phyloP scores from a whole-genome alignment of 2,113 vertebrate species.

The Atlantisia rogersi region DNA sequence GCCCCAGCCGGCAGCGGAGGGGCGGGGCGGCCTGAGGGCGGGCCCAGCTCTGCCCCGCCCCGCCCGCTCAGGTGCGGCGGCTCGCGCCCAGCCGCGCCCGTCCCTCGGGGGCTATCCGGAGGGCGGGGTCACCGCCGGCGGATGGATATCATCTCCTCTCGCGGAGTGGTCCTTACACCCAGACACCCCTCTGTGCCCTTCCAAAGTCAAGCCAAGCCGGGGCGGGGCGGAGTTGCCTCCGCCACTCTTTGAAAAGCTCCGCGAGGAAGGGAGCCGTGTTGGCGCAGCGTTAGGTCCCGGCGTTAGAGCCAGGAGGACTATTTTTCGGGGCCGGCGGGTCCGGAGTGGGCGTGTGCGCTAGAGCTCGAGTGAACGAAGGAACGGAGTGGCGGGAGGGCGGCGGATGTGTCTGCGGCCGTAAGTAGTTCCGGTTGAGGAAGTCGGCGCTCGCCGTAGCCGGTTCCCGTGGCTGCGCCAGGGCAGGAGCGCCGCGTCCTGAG shows the following conservation, averaged over 20 bases:
- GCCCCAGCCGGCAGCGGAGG: background rate
- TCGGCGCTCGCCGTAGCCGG: background rate
- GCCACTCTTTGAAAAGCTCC: fast-evolving
- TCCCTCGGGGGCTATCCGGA: background rate
- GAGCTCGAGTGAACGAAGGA: no score
- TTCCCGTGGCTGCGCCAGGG: conserved; percentile 16
- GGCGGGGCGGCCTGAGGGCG: background rate
- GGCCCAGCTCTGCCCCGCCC: background rate
- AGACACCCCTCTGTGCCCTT: no score
- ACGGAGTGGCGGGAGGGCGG: background rate
- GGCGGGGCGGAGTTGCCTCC: fast-evolving
- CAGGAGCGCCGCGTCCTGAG: background rate
- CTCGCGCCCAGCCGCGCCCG: background rate
- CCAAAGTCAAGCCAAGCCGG: fast-evolving
- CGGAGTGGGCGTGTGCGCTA: background rate
- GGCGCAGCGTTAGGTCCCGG: background rate
- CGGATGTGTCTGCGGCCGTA: background rate
- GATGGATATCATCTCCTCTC: fast-evolving
- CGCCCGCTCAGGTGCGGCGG: background rate
- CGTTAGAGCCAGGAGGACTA: fast-evolving
- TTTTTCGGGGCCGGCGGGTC: background rate
- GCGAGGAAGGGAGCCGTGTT: fast-evolving
- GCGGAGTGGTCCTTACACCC: fast-evolving
- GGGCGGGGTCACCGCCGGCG: background rate
- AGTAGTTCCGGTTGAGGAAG: conserved; percentile 61